These are phyloP conservation scores for Frankliniella fusca DNA, from an alignment of 2,888 invertebrate genomes.

Conservation along the genomic window DNA sequence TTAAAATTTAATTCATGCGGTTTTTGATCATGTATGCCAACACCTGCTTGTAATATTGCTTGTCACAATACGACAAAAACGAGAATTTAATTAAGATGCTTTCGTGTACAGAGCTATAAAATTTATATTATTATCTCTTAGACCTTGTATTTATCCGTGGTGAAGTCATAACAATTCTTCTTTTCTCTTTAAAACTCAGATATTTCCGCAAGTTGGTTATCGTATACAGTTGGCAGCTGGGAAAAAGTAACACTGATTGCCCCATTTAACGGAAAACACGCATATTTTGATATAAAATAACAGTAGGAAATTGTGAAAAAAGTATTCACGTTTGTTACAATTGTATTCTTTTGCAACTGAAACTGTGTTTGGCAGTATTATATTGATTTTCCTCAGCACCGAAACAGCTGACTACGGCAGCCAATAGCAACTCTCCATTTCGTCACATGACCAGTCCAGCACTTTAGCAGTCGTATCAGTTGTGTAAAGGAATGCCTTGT, in stretches of 20 bases:
- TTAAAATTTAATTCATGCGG: background rate
- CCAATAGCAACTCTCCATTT: constrained; percentile 6
- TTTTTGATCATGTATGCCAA: background rate
- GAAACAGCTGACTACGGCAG: constrained; percentile 22
- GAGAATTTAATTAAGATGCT: too few species aligned
- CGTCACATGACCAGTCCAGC: constrained; percentile 19
- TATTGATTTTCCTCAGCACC: background rate
- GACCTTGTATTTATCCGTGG: too few species aligned
- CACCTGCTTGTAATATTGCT: background rate
- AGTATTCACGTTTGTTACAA: background rate
- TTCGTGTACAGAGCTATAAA: too few species aligned
- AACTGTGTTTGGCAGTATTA: background rate
- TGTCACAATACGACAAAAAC: too few species aligned
- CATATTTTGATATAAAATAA: background rate
- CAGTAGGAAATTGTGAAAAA: background rate
- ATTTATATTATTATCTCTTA: too few species aligned
- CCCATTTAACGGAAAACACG: background rate
- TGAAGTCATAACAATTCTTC: too few species aligned
- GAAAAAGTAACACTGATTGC: background rate
- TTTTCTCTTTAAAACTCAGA: too few species aligned
- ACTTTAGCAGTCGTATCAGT: constrained; percentile 21
- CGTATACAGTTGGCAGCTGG: background rate
- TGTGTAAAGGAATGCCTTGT: constrained; percentile 20
- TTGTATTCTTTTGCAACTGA: background rate
- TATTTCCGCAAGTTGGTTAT: background rate